Evolutionary conservation across 2,888 invertebrate species (phyloP).

Genomic region (Frankliniella fusca): DNA sequence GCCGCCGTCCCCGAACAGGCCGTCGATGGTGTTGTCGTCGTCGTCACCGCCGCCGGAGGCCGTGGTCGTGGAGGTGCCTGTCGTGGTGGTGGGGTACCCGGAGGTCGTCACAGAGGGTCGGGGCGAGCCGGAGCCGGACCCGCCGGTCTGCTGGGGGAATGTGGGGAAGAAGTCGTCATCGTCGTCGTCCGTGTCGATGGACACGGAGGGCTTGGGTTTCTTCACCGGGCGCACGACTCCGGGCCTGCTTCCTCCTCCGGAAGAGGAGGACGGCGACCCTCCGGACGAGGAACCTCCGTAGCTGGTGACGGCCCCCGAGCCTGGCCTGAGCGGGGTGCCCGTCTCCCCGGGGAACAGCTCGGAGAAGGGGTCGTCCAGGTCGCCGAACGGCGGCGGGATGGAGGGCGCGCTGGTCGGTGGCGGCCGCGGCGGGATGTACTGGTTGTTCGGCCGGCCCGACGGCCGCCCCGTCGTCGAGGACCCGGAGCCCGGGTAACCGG

Average conservation of each 20-base stretch:
- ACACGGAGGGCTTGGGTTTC: constrained; percentile 32
- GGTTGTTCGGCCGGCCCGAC: background rate
- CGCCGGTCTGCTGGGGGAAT: background rate
- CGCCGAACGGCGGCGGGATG: constrained; percentile 27
- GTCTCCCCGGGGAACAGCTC: constrained; percentile 28
- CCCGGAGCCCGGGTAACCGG: background rate
- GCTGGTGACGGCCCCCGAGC: background rate
- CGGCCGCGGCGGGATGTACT: constrained; percentile 13
- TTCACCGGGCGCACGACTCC: constrained; percentile 23
- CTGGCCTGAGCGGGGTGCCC: constrained; percentile 30
- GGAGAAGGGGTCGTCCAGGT: constrained; percentile 28
- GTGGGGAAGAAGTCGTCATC: constrained; percentile 34
- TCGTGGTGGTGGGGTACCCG: background rate
- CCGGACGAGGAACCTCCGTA: constrained; percentile 14
- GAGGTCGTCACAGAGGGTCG: background rate
- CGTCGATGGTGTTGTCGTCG: constrained; percentile 7
- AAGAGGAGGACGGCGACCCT: constrained; percentile 23
- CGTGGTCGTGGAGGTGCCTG: background rate
- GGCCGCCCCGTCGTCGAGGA: constrained; percentile 6
- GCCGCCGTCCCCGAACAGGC: constrained; percentile 19
- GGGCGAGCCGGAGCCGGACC: background rate
- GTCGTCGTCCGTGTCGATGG: constrained; percentile 11
- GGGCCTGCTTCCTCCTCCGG: constrained; percentile 28
- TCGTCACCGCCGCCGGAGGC: background rate
- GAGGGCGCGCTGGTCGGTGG: background rate